Percentiles rank a stretch among this genome's conserved stretches.
These are phyloP conservation scores for Coryphaenoides rupestris DNA, from an alignment of 2,113 vertebrate species.

Conservation along the genomic window DNA sequence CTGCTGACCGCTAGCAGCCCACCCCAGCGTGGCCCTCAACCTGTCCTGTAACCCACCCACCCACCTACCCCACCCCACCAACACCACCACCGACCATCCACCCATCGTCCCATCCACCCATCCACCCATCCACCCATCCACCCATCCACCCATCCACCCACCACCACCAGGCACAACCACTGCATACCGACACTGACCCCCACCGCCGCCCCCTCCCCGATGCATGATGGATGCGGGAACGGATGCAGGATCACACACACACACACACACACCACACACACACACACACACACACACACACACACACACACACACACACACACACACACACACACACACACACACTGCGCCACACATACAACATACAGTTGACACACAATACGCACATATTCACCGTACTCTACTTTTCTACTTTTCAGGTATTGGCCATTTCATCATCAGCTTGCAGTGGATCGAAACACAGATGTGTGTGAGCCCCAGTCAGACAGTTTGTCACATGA, in stretches of 20 bases:
- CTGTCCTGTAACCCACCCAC: constrained; percentile 33
- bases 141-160: neutral
- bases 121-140: neutral
- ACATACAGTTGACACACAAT: neutral
- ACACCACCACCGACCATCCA: neutral
- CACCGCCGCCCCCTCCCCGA: constrained; percentile 29
- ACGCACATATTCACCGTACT: no score
- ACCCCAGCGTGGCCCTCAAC: constrained; percentile 63
- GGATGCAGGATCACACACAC: constrained; percentile 3
- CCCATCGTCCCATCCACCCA: no score
- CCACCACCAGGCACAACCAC: constrained; percentile 40
- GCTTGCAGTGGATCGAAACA: no score
- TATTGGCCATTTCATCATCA: no score
- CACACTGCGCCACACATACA: neutral
- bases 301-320: constrained; percentile 14
- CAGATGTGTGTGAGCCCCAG: no score
- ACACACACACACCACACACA: no score
- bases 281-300: constrained; percentile 24
- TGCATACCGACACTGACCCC: constrained; percentile 54
- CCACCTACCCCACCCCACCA: neutral
- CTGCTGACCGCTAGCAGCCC: constrained; percentile 84
- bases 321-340: constrained; percentile 9
- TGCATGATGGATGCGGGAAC: neutral
- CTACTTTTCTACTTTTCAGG: no score
- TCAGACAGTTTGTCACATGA: no score